These are phyloP conservation scores for Nibea coibor DNA, from an alignment of 2,113 vertebrate species.

Conservation along the genomic window DNA sequence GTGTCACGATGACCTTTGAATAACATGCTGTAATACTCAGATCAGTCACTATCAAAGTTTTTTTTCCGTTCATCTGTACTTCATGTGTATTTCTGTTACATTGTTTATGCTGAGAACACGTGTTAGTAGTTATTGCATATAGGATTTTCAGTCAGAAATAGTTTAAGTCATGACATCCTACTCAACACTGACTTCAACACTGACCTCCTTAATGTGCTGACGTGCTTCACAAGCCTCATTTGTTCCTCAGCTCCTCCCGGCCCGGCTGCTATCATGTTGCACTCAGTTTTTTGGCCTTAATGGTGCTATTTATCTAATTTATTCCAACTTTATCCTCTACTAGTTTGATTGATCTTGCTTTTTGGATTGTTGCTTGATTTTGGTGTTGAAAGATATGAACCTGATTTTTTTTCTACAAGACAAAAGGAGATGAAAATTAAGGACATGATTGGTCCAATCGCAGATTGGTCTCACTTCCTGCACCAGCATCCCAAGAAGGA, in stretches of 20 bases:
- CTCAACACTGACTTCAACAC: not conserved
- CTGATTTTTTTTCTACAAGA: not conserved
- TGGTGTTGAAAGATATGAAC: not conserved
- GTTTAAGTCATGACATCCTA: not conserved
- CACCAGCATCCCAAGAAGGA: not conserved
- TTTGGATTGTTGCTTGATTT: not conserved
- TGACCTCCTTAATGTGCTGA: not conserved
- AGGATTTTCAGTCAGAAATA: not conserved
- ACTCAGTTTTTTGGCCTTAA: not conserved
- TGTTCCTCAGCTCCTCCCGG: not conserved
- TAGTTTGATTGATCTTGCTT: not conserved
- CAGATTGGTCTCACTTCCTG: not conserved
- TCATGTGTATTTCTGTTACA: not conserved
- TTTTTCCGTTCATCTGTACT: not conserved
- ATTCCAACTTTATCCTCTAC: not conserved
- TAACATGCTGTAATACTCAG: not conserved
- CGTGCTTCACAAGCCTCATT: slow-evolving; percentile 1
- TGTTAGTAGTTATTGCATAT: not conserved
- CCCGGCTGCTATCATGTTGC: not conserved
- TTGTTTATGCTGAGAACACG: not conserved
- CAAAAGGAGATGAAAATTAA: not conserved
- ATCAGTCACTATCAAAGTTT: not conserved
- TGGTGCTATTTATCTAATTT: not conserved
- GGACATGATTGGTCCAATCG: not conserved
- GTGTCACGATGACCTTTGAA: slow-evolving; percentile 9